Evolutionary conservation across 1,140 invertebrate genomes (phyloP).

Genomic region (Aradophagus sp.): DNA sequence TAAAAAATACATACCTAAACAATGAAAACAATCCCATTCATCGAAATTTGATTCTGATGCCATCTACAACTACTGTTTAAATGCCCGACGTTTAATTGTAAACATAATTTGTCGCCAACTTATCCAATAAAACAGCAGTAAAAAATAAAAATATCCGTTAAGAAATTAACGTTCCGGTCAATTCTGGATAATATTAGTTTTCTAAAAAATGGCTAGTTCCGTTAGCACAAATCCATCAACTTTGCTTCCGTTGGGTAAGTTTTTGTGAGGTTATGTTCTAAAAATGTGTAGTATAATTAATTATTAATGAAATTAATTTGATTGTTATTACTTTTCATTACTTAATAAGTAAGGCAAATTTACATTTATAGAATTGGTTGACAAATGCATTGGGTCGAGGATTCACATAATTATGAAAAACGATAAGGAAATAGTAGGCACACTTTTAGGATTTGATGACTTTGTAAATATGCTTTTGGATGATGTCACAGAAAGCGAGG

Average conservation of each 20-base stretch:
- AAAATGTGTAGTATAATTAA: no score
- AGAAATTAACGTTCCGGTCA: no score
- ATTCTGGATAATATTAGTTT: no score
- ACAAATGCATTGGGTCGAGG: slow-evolving; percentile 99
- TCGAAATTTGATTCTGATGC: no score
- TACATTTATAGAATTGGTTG: slow-evolving; percentile 92
- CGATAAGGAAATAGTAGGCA: slow-evolving; percentile 99
- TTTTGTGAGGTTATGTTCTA: slow-evolving; percentile 21
- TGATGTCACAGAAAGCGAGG: slow-evolving; percentile 96
- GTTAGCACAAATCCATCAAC: slow-evolving; percentile 81
- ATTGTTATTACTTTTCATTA: not conserved
- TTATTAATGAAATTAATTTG: slow-evolving; percentile 5
- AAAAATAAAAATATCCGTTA: no score
- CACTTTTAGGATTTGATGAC: slow-evolving; percentile 97
- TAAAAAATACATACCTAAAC: no score
- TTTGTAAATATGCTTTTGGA: slow-evolving; percentile 98
- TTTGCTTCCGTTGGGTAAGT: slow-evolving; percentile 80
- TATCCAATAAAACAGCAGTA: no score
- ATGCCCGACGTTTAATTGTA: no score
- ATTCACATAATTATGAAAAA: slow-evolving; percentile 99
- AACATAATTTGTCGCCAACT: no score
- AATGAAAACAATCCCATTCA: no score
- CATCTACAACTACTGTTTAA: no score
- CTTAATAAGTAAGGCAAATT: no score
- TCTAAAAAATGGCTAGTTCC: slow-evolving; percentile 65